Base-by-base conservation (phyloP, 2,113 vertebrate species). In the Cinclus cinclus region DNA sequence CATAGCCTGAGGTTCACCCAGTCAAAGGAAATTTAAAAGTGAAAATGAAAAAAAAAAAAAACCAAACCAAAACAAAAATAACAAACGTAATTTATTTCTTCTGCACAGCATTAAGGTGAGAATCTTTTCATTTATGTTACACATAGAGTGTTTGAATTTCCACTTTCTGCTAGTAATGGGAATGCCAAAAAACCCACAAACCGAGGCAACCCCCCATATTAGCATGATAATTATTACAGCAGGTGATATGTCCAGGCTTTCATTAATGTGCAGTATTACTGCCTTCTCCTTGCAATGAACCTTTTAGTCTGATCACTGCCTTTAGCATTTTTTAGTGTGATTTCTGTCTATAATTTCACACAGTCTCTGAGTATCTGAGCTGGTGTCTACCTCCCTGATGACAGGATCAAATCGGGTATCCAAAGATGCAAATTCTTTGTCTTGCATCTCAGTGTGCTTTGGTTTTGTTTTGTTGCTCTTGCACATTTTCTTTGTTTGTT, bases 211-310 rank as follows among this genome's bases (percentile, higher is more conserved):
- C 64, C 71, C 78, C 71, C 50, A 5, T 78, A 92, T 93, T 92
- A 94, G 69, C 92, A 89, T 93, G 93, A 90, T 86, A 92, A 88
- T 93, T 89, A 71, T 96, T 94, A 78, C 65, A 90, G 90, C 71
- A 83, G 90, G 89, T 95, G 94, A 94, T 89, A 90, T 86, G 95
- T 95, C 83, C 77, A 60, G 88, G 58, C 77, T 94, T 92, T 95
- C 83, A 83, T 92, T 93, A 89, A 82, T 39, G 83, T 92, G 77
- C 49, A 63, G 69, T 63, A 71, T 90, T 83, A 83, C 81, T 82
- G 47, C 81, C 42, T 92, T 86, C 88, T 85, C 85, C 76, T 90
- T 81, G 85, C 79, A 96, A 86, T 90, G 83, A 94, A 92, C 76
- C 83, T 95, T 93, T 94, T 71, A 65, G 64, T 56, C 87, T 90